Conservation (phyloP, 1,140 invertebrate genomes). For the Orius insidiosus region DNA sequence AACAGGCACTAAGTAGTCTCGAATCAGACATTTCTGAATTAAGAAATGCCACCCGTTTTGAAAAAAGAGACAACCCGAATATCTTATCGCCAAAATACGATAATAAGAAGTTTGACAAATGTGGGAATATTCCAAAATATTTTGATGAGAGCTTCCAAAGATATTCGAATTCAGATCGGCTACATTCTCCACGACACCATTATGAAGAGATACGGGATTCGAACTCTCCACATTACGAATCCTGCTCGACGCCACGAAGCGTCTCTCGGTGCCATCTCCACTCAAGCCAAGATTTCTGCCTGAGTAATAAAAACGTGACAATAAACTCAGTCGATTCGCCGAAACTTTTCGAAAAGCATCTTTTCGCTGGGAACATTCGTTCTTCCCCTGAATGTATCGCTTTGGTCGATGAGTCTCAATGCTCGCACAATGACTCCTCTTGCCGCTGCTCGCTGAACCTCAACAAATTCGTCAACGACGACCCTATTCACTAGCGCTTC, state of each 20-base stretch:
- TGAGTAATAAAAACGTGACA: constrained; percentile 7
- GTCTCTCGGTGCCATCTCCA: neutral
- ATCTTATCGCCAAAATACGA: neutral
- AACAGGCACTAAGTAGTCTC: neutral
- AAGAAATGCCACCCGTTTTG: constrained; percentile 1
- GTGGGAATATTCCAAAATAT: constrained; percentile 7
- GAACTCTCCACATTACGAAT: neutral
- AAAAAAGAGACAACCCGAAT: constrained; percentile 5
- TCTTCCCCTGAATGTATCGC: constrained; percentile 13
- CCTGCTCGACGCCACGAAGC: neutral
- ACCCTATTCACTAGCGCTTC: constrained; percentile 5
- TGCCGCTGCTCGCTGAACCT: constrained; percentile 10
- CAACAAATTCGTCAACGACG: constrained; percentile 4
- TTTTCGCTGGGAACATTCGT: constrained; percentile 4
- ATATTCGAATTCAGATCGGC: neutral
- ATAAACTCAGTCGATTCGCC: constrained; percentile 5
- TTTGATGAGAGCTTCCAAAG: neutral
- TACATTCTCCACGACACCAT: constrained; percentile 8
- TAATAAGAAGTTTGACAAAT: neutral
- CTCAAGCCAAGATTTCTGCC: constrained; percentile 4
- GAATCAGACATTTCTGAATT: constrained; percentile 4
- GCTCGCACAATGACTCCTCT: constrained; percentile 14
- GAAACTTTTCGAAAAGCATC: constrained; percentile 9
- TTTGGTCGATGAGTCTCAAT: constrained; percentile 14
- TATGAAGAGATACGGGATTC: constrained; percentile 13